Evolutionary conservation across 2,888 invertebrate species (phyloP).

Genomic region (Drosophila koepferae): DNA sequence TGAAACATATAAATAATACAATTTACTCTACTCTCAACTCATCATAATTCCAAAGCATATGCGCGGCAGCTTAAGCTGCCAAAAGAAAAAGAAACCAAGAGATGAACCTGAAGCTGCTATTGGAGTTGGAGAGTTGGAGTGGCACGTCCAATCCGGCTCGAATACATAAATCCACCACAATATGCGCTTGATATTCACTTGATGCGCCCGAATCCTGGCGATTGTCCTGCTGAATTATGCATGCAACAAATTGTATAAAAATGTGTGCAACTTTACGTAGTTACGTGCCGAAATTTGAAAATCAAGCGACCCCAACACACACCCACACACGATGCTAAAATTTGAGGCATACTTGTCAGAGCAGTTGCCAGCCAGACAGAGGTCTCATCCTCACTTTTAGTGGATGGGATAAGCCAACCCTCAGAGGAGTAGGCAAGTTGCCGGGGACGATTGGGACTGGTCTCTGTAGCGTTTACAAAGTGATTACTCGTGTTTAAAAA

Average conservation of each 20-base stretch:
- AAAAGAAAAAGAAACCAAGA: neutral
- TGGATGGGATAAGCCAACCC: constrained; percentile 61
- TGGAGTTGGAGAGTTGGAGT: constrained; percentile 3
- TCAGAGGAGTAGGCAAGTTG: constrained; percentile 37
- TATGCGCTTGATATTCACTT: constrained; percentile 59
- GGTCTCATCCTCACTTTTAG: neutral
- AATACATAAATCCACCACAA: constrained; percentile 75
- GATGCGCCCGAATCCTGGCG: constrained; percentile 51
- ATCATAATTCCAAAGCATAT: constrained; percentile 79
- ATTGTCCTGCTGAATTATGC: constrained; percentile 79
- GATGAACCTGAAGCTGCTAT: neutral
- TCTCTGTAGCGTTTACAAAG: constrained; percentile 77
- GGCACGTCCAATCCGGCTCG: constrained; percentile 13
- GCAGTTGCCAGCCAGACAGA: constrained; percentile 19
- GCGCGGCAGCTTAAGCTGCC: constrained; percentile 58
- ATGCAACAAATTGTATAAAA: constrained; percentile 83
- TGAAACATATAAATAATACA: constrained; percentile 22
- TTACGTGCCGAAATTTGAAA: constrained; percentile 81
- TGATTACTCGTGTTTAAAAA: constrained; percentile 83
- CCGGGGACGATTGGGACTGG: constrained; percentile 27
- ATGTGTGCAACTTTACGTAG: constrained; percentile 79
- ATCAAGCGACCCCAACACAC: constrained; percentile 56
- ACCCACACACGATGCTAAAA: constrained; percentile 37
- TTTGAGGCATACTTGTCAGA: constrained; percentile 72
- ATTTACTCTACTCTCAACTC: constrained; percentile 39